Base-by-base conservation (phyloP, 2,113 vertebrate species). In the Opisthocomus hoazin region DNA sequence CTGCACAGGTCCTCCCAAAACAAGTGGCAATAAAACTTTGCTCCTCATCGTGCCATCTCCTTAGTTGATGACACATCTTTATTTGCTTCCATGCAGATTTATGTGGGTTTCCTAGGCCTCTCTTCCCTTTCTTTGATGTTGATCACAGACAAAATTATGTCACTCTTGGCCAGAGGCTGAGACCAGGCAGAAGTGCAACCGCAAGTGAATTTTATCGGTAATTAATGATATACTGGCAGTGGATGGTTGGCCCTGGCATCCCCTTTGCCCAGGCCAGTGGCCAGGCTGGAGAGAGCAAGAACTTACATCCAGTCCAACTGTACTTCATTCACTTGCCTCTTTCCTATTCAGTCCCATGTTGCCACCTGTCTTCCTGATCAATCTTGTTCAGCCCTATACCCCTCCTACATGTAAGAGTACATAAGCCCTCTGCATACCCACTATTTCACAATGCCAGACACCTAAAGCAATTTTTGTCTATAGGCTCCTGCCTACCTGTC, bases 51-150 rank as follows among this genome's bases (percentile, higher is more conserved):
- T 54, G 90, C 65, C 90, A 81, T 90, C 75, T 89, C 39, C 70
- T 73, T 68, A 92, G 95, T 0, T 94, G 90, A 96, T 96, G 96
- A 92, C 89, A 94, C 69, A 71, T 94, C 45, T 96, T 95, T 94
- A 13, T 92, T 93, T 96, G 70, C 78, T 90, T 93, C 78, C 69
- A 48, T 90, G 87, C 74, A 90, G 92, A 95, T 91, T 95, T 91
- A 88, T 89, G 60, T 90, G 73, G 73, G 27, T 58, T 89, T 96
- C 48, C 76, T 87, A 92, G 91, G 86, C 70, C 78, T 79, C 48
- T 85, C 78, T 94, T 96, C 45, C 51, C 18, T 95, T 77, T 63
- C 89, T 95, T 96, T 94, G 78, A 96, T 95, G 87, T 93, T 69
- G 57, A 86, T 91, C 93, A 69, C 39, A 82, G 88, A 65, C 46